Base-by-base conservation (phyloP, 1,140 invertebrate genomes). In the Mactra quadrangularis region DNA sequence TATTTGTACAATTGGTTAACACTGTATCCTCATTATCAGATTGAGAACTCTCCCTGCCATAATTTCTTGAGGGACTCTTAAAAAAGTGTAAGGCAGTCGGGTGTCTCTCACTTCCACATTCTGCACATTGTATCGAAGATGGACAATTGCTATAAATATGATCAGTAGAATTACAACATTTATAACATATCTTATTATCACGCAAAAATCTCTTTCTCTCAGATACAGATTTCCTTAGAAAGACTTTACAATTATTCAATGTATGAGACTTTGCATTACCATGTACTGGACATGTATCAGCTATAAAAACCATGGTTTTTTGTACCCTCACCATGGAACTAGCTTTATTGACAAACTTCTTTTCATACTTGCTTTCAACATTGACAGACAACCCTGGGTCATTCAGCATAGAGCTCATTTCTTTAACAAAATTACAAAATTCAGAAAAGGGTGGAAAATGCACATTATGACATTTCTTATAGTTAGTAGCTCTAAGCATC, bases 401-500 rank as follows among this genome's bases (percentile, higher is more conserved):
- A 59, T 86, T 84, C 17, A 41, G 53, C 38, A 27, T 60, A 0
- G n/a, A 15, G 33, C 45, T 31, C 27, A 77, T 77, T n/a, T 84
- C 60, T 19, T 35, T 33, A 11, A 85, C 55, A 41, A 78, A 87
- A 19, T 41, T 57, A 29, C 78, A 45, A 52, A 87, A 87, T 15
- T 57, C 31, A 4, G 15, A 27, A 35, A 87, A 83, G 29, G 84
- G 83, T 4, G 84, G 86, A 47, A 70, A 87, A 0, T 31, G 9
- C 1, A 62, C 64, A 55, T 45, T 13, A 38, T 83, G 15, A 6
- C 15, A 13, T 25, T 3, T 50, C 53, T 86, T 85, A 25, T 81
- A 85, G 11, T 45, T 74, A 3, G 47, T 38, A 27, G 81, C 84
- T 25, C 66, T 41, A 27, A 1, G 15, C 0, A 22, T 83, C 86